phyloP scores from a whole-genome alignment of 1,140 invertebrate genomes.

The Agrypnia vestita region DNA sequence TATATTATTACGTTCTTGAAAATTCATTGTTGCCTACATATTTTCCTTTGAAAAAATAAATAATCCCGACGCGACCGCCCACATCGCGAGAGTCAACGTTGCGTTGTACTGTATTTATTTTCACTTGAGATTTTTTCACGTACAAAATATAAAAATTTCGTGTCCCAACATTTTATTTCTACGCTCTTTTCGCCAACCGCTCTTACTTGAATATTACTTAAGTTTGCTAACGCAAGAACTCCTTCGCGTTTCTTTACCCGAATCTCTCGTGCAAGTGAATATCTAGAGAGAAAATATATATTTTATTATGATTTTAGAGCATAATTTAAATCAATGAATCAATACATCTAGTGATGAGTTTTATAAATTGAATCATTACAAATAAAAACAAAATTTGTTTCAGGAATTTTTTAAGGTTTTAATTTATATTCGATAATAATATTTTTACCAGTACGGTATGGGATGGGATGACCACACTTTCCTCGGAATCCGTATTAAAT shows the following conservation, averaged over 20 bases:
- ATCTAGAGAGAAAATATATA: too few species aligned
- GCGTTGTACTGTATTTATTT: slow-evolving; percentile 1
- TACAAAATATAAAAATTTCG: slow-evolving; percentile 17
- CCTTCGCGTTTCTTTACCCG: neutral
- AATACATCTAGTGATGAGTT: too few species aligned
- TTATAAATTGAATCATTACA: too few species aligned
- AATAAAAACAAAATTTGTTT: too few species aligned
- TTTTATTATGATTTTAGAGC: too few species aligned
- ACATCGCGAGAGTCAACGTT: neutral
- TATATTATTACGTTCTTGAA: slow-evolving; percentile 42
- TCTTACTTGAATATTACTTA: slow-evolving; percentile 31
- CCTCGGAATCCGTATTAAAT: too few species aligned
- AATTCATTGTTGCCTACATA: slow-evolving; percentile 32
- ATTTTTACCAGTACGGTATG: too few species aligned
- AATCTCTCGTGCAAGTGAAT: neutral
- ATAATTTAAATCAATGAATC: too few species aligned
- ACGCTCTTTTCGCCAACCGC: slow-evolving; percentile 26
- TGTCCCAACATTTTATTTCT: slow-evolving; percentile 32
- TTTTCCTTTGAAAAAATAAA: slow-evolving; percentile 35
- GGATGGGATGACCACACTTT: too few species aligned
- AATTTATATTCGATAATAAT: too few species aligned
- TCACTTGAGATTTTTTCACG: slow-evolving; percentile 22
- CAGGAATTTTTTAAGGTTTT: too few species aligned
- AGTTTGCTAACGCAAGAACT: slow-evolving; percentile 1
- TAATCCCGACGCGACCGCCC: slow-evolving; percentile 13